Conservation (phyloP, 2,888 invertebrate species). For the Agrochola circellaris region DNA sequence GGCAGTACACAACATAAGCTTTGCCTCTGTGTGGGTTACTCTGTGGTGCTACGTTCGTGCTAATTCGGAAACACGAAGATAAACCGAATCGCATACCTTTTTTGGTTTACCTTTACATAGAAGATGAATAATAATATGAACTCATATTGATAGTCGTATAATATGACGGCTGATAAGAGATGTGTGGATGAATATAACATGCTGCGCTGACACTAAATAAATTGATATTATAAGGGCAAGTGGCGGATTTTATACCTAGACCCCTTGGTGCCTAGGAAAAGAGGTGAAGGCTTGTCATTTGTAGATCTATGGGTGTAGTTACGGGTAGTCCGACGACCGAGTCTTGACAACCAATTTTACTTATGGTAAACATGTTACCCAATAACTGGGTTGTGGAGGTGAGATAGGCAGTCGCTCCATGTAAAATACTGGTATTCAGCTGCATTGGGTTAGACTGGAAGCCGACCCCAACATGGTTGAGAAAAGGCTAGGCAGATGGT, state of each 20-base stretch:
- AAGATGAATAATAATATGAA: too few species aligned
- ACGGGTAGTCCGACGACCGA: too few species aligned
- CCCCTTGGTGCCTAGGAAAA: too few species aligned
- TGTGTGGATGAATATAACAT: too few species aligned
- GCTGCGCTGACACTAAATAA: too few species aligned
- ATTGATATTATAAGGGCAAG: too few species aligned
- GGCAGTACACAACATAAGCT: not conserved
- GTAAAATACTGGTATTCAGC: not conserved
- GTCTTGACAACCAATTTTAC: not conserved
- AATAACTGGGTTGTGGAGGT: not conserved
- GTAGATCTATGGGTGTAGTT: too few species aligned
- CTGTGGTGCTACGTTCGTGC: not conserved
- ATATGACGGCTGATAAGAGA: too few species aligned
- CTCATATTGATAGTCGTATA: too few species aligned
- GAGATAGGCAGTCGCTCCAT: not conserved
- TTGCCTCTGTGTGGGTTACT: not conserved
- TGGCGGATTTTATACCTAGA: too few species aligned
- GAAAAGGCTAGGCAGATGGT: not conserved
- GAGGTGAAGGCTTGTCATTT: too few species aligned
- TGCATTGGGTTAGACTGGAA: not conserved
- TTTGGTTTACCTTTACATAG: too few species aligned
- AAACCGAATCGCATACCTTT: not conserved
- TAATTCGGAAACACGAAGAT: not conserved
- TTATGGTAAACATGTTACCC: not conserved
- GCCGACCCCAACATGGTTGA: not conserved